Base-by-base conservation (phyloP, 2,888 invertebrate species). In the Nemotelus pantherinus region DNA sequence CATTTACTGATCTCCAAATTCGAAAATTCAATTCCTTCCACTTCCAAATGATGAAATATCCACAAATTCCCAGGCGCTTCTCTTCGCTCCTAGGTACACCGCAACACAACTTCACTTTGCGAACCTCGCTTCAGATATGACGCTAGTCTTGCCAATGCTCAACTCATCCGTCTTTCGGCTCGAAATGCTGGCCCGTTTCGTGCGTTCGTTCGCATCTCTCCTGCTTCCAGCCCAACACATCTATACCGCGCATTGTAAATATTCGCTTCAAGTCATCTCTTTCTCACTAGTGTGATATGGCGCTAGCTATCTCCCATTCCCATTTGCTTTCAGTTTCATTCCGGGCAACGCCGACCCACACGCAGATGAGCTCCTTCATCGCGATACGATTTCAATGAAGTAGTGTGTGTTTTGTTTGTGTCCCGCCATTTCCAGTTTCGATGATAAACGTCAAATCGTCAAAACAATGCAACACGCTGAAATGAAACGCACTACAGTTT, bases 1-100 rank as follows among this genome's bases (percentile, higher is more conserved):
- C 70, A 60, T 72, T 41, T 25, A 72, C 58, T 45, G 57, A 45
- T 39, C 75, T 64, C 75, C n/a, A 44, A 43, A 9, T 55, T 78
- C 78, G 76, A 72, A 25, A 25, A 57, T 47, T 72, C 60, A 47
- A 64, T 41, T 72, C 43, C 60, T 77, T 58, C 25, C 48, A 50
- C 53, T 44, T 60, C 50, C 1, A 50, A 60, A 9, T 63, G 10
- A n/a, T 57, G 25, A 45, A 45, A 43, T 9, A 47, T 75, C 44
- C 53, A 53, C 55, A 45, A 25, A 44, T 48, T 65, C 55, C 53
- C 57, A 48, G 39, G 9, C 7, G 41, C 10, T 3, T 55, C 65
- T 44, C 60, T 25, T 71, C 60, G 41, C 64, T 47, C 45, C 65
- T 25, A 63, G 25, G 55, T 64, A 44, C 48, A 63, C 75, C 55